Percentiles rank a stretch among this genome's conserved stretches.
Conservation (phyloP, 2,113 vertebrate species). For the Oenanthe melanoleuca region DNA sequence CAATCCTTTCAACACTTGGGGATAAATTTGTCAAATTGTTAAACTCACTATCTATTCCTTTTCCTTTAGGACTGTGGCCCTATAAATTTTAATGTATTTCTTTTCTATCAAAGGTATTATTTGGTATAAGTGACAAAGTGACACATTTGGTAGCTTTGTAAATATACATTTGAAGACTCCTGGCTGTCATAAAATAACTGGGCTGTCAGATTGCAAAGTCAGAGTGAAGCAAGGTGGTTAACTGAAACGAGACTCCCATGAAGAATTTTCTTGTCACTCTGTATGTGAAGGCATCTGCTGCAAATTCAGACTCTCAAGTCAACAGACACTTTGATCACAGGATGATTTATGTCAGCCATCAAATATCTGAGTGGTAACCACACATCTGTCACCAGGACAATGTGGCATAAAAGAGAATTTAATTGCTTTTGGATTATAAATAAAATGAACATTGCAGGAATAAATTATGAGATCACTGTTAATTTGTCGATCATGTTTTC, state of each 20-base stretch:
- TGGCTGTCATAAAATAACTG: slow-evolving; percentile 63
- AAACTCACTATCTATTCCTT: not conserved
- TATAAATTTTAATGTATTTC: slow-evolving; percentile 48
- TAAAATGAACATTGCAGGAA: slow-evolving; percentile 72
- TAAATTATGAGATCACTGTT: slow-evolving; percentile 72
- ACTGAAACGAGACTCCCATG: slow-evolving; percentile 65
- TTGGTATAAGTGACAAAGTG: slow-evolving; percentile 41
- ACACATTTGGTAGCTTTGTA: slow-evolving; percentile 46
- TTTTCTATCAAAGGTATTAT: slow-evolving; percentile 43
- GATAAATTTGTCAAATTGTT: slow-evolving; percentile 19
- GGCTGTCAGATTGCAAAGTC: slow-evolving; percentile 62
- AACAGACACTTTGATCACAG: slow-evolving; percentile 78
- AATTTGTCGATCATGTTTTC: slow-evolving; percentile 66
- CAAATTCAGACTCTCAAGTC: slow-evolving; percentile 72
- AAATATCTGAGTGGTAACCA: slow-evolving; percentile 76
- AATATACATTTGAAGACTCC: slow-evolving; percentile 66
- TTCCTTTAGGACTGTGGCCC: not conserved
- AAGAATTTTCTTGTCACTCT: slow-evolving; percentile 81
- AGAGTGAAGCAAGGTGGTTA: slow-evolving; percentile 59
- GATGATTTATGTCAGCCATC: slow-evolving; percentile 83
- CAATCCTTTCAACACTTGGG: not conserved
- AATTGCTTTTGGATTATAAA: slow-evolving; percentile 80
- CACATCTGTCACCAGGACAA: slow-evolving; percentile 77
- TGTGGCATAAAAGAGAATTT: slow-evolving; percentile 76
- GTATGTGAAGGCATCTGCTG: slow-evolving; percentile 77